Percentiles rank a stretch among this genome's conserved stretches.
These are phyloP conservation scores for Sterna hirundo DNA, from an alignment of 2,113 vertebrate genomes.

Conservation along the genomic window DNA sequence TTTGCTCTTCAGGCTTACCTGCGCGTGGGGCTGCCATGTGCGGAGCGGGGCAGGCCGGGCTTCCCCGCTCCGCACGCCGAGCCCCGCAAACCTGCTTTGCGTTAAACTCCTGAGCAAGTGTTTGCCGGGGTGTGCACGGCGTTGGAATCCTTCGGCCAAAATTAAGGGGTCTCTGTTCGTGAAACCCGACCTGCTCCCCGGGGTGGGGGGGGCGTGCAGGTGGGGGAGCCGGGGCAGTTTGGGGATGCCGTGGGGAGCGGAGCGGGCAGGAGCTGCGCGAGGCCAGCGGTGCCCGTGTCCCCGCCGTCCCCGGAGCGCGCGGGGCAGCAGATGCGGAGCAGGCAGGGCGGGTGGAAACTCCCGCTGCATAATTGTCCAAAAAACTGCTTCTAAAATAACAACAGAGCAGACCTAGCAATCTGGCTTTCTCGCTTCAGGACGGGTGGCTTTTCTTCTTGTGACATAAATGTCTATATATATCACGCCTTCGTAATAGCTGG, in stretches of 20 bases:
- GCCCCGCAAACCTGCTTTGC: not conserved
- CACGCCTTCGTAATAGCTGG: not conserved
- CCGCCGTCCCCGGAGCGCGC: not conserved
- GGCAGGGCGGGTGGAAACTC: not conserved
- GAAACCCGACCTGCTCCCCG: not conserved
- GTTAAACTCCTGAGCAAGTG: not conserved
- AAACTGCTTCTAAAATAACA: not conserved
- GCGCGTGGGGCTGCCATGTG: not conserved
- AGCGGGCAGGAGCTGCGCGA: not conserved
- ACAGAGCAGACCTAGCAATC: not conserved
- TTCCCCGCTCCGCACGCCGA: fast-evolving
- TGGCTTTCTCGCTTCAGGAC: not conserved
- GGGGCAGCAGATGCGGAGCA: not conserved
- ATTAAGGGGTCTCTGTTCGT: not conserved
- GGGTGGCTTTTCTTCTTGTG: not conserved
- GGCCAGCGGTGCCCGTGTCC: not conserved
- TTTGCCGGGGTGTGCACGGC: not conserved
- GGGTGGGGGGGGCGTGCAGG: too few relatives aligned
- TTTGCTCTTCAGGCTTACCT: fast-evolving
- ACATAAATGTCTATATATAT: fast-evolving
- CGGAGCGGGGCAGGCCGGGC: not conserved
- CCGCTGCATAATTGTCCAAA: fast-evolving
- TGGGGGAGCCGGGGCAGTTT: not conserved
- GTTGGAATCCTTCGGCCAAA: not conserved
- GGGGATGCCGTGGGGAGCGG: not conserved